phyloP scores from a whole-genome alignment of 1,140 invertebrate species.

The Platyscapa corneri region DNA sequence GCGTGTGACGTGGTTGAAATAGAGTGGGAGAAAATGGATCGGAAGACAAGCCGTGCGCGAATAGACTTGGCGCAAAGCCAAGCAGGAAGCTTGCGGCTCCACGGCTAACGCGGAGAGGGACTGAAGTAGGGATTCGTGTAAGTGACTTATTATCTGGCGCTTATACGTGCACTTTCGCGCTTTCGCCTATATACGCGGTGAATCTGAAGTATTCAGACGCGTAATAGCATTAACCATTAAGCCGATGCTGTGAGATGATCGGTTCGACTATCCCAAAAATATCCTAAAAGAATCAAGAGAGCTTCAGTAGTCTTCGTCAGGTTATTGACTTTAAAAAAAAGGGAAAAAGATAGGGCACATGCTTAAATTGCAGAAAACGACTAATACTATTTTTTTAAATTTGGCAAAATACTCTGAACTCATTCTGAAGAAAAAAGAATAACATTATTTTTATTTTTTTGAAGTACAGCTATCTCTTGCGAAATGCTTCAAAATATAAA shows the following conservation, averaged over 20 bases:
- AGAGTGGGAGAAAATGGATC: slow-evolving; percentile 60
- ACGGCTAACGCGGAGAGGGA: too few relatives aligned
- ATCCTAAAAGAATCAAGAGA: background rate
- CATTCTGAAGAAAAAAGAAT: too few relatives aligned
- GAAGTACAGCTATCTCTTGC: too few relatives aligned
- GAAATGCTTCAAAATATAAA: background rate
- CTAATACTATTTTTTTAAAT: background rate
- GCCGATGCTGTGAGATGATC: background rate
- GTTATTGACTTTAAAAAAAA: background rate
- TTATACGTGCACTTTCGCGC: slow-evolving; percentile 58
- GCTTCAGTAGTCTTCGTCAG: background rate
- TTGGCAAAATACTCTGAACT: too few relatives aligned
- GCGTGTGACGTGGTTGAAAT: slow-evolving; percentile 66
- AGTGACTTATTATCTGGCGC: slow-evolving; percentile 71
- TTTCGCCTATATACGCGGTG: background rate
- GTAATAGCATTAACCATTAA: slow-evolving; percentile 62
- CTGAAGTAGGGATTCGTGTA: slow-evolving; percentile 54
- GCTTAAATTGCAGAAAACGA: background rate
- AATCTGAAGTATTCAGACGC: slow-evolving; percentile 39
- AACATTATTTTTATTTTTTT: background rate
- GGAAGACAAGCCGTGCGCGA: slow-evolving; percentile 67
- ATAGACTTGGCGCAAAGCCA: slow-evolving; percentile 69
- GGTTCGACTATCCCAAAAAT: background rate
- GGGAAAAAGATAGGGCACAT: background rate
- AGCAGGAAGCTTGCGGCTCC: slow-evolving; percentile 41